Evolutionary conservation across 2,888 invertebrate genomes (phyloP).

Genomic region (Nephrotoma guestfalica): DNA sequence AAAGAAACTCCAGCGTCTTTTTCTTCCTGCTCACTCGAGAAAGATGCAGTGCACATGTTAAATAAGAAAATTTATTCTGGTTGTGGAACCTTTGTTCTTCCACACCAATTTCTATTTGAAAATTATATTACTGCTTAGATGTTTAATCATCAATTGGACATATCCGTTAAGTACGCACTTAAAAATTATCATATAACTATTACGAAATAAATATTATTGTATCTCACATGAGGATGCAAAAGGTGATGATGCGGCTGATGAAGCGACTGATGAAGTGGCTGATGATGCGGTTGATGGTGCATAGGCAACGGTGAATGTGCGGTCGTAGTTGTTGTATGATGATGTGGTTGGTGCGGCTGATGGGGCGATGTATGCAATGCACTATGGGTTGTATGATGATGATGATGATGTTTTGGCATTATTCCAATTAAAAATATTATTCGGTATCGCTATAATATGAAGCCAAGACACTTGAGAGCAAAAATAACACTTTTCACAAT

Average conservation of each 20-base stretch:
- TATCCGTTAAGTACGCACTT: too few relatives aligned
- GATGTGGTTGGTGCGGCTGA: not conserved
- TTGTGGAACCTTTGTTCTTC: too few relatives aligned
- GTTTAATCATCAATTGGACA: too few relatives aligned
- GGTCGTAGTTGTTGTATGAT: not conserved
- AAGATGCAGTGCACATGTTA: too few relatives aligned
- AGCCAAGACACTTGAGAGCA: not conserved
- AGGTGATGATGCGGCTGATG: not conserved
- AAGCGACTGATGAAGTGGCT: not conserved
- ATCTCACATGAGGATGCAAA: not conserved
- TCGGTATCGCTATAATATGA: not conserved
- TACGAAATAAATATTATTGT: not conserved
- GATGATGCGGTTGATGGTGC: not conserved
- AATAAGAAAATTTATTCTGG: too few relatives aligned
- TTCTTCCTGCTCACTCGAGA: too few relatives aligned
- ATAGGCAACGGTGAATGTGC: not conserved
- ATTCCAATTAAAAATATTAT: not conserved
- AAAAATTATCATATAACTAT: too few relatives aligned
- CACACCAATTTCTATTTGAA: too few relatives aligned
- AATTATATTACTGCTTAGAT: too few relatives aligned
- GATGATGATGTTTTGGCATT: slow-evolving; percentile 25
- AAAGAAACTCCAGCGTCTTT: too few relatives aligned
- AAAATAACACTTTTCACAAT: not conserved
- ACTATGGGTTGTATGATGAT: slow-evolving; percentile 12
- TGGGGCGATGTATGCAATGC: not conserved